Conservation (phyloP, 2,888 invertebrate genomes). For the Monoplex corrugatus region DNA sequence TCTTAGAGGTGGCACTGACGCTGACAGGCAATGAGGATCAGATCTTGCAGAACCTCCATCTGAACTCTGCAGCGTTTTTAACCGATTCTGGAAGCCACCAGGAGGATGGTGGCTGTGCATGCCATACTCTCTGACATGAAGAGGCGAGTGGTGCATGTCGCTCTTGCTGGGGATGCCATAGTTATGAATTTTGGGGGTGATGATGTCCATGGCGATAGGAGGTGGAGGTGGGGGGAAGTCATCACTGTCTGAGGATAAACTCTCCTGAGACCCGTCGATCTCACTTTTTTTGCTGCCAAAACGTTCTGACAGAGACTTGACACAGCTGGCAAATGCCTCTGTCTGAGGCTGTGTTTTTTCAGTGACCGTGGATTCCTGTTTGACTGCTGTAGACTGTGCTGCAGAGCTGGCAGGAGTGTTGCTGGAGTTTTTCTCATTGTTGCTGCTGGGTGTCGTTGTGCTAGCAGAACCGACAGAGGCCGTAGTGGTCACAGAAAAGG, state of each 20-base stretch:
- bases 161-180: conserved; percentile 74
- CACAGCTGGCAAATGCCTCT: conserved; percentile 81
- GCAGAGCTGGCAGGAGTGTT: neutral
- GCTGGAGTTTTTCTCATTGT: conserved; percentile 11
- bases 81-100: conserved; percentile 42
- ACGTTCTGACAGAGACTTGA: conserved; percentile 75
- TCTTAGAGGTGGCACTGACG: neutral
- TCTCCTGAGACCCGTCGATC: conserved; percentile 69
- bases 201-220: conserved; percentile 78
- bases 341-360: conserved; percentile 58
- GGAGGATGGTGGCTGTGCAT: conserved; percentile 34
- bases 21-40: conserved; percentile 4
- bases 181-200: conserved; percentile 77
- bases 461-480: conserved; percentile 22
- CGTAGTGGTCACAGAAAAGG: conserved; percentile 52
- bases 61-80: conserved; percentile 33
- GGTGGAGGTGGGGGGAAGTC: conserved; percentile 79
- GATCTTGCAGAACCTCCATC: conserved; percentile 20
- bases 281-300: conserved; percentile 75
- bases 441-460: neutral
- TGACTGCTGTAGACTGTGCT: conserved; percentile 42
- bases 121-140: conserved; percentile 25
- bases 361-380: conserved; percentile 42
- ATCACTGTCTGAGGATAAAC: conserved; percentile 74
- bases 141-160: conserved; percentile 57